These are phyloP conservation scores for Rhadinocentrus ornatus DNA, from an alignment of 2,797 vertebrate species.

Conservation along the genomic window DNA sequence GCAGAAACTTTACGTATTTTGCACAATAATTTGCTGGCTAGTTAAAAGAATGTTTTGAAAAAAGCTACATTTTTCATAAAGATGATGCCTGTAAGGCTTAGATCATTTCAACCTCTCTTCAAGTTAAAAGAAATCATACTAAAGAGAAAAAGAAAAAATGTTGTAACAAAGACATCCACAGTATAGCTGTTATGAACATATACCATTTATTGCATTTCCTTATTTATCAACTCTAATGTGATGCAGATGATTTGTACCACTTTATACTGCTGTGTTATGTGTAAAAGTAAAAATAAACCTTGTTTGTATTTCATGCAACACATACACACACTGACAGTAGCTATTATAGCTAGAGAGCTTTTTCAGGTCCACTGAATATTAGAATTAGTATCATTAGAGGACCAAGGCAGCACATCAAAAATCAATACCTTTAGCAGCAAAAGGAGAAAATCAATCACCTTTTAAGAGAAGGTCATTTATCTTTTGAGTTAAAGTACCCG, in stretches of 20 bases:
- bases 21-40: not conserved
- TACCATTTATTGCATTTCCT: conserved; percentile 3
- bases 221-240: conserved; percentile 21
- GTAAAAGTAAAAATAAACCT: conserved; percentile 29
- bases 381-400: conserved; percentile 77
- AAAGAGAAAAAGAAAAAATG: not conserved
- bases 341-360: conserved; percentile 63
- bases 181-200: not conserved
- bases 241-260: conserved; percentile 17
- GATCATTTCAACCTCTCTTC: not conserved
- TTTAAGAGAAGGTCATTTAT: conserved; percentile 76
- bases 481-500: conserved; percentile 60
- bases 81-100: not conserved
- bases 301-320: conserved; percentile 42
- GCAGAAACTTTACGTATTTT: too few species aligned
- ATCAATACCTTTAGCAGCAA: conserved; percentile 72
- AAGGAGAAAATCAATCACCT: conserved; percentile 76
- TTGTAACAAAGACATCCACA: too few species aligned
- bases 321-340: conserved; percentile 38
- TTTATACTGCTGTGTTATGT: conserved; percentile 19
- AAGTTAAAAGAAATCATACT: not conserved
- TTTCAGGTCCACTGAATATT: conserved; percentile 76
- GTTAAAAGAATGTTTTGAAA: not conserved
- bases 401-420: conserved; percentile 65
- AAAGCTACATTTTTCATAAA: not conserved